Evolutionary conservation across 2,888 invertebrate species (phyloP).

Genomic region (Nasonovia ribisnigri): DNA sequence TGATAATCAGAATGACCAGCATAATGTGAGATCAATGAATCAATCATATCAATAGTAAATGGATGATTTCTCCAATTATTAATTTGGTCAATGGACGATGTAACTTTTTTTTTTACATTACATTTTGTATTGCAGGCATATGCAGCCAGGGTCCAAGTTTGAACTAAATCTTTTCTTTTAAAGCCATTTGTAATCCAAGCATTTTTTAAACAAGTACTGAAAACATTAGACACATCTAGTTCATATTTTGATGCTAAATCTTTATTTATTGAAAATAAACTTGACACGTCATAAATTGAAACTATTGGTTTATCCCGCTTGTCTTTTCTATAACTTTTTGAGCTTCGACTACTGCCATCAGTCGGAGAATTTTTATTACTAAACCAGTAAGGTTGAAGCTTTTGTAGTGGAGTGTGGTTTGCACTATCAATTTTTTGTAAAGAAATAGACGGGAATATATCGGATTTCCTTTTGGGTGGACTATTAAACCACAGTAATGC

Average conservation of each 20-base stretch:
- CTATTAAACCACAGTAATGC: conserved; percentile 60
- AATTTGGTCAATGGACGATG: conserved; percentile 69
- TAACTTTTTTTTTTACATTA: conserved; percentile 66
- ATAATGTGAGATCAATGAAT: conserved; percentile 83
- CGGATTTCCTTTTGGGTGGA: conserved; percentile 40
- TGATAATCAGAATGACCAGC: conserved; percentile 94
- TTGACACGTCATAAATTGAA: conserved; percentile 80
- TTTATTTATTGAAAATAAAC: conserved; percentile 83
- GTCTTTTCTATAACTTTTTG: conserved; percentile 61
- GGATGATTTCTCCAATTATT: conserved; percentile 83
- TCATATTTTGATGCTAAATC: conserved; percentile 88
- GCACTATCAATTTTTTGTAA: conserved; percentile 43
- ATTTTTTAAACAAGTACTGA: conserved; percentile 78
- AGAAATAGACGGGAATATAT: conserved; percentile 52
- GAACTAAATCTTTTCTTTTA: conserved; percentile 85
- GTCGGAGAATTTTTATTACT: conserved; percentile 29
- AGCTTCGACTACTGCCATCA: conserved; percentile 28
- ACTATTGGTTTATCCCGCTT: conserved; percentile 69
- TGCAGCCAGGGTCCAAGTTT: conserved; percentile 89
- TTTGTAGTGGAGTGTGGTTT: conserved; percentile 45
- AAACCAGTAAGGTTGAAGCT: conserved; percentile 50
- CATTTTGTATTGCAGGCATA: conserved; percentile 71
- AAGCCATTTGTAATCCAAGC: conserved; percentile 80
- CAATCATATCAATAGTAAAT: conserved; percentile 86
- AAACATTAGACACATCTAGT: conserved; percentile 67